These are phyloP conservation scores for Paelopatides confundens DNA, from an alignment of 53 echinoderm and acorn worm species.

Conservation along the genomic window DNA sequence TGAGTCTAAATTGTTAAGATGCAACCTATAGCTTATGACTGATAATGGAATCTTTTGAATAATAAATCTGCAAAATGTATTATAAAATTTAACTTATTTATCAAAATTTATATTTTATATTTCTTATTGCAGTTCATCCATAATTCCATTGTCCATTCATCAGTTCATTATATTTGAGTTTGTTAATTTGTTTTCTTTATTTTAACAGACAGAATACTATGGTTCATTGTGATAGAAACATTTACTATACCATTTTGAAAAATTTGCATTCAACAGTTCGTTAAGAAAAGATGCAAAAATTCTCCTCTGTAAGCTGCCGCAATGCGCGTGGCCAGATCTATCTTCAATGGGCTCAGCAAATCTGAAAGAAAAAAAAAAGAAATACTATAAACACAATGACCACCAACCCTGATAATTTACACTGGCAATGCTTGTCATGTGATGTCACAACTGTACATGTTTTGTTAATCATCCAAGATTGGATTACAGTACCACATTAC, in stretches of 20 bases:
- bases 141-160: background rate
- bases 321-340: background rate
- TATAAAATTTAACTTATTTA: too few relatives aligned
- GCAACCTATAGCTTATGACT: too few relatives aligned
- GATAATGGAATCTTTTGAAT: too few relatives aligned
- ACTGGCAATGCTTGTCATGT: background rate
- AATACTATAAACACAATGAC: background rate
- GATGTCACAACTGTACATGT: too few relatives aligned
- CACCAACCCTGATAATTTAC: background rate
- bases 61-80: too few relatives aligned
- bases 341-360: constrained; percentile 28
- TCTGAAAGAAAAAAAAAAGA: constrained; percentile 2
- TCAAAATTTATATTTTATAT: too few relatives aligned
- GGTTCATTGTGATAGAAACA: constrained; percentile 40
- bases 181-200: background rate
- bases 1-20: too few relatives aligned
- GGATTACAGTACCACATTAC: too few relatives aligned
- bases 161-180: background rate
- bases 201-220: background rate
- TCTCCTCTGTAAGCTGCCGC: constrained; percentile 1
- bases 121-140: too few relatives aligned
- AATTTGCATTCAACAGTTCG: background rate
- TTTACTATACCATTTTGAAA: constrained; percentile 32
- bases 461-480: too few relatives aligned
- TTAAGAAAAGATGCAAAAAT: constrained; percentile 20